Conservation (phyloP, 2,888 invertebrate genomes). For the Tanypteryx hageni region DNA sequence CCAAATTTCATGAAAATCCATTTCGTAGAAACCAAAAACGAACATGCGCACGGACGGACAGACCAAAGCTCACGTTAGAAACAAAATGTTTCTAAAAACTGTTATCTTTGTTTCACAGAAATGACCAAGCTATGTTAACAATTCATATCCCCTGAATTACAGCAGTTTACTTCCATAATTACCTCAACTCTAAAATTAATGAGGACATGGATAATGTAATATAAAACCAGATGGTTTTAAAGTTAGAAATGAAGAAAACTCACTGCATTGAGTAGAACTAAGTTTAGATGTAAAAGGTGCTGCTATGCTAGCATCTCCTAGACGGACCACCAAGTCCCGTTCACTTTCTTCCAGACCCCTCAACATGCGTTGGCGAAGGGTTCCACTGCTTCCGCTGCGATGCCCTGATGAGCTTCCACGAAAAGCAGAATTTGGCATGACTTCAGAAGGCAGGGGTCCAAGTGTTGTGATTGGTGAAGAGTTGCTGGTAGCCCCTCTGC, state of each 20-base stretch:
- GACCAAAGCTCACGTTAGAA: no score
- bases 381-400: conserved; percentile 23
- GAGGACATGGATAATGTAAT: background rate
- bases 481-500: background rate
- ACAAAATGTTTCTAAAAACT: no score
- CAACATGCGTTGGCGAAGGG: conserved; percentile 82
- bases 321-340: conserved; percentile 90
- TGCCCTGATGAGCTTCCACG: background rate
- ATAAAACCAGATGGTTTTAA: background rate
- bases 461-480: conserved; percentile 30
- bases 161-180: no score
- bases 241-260: conserved; percentile 74
- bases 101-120: no score
- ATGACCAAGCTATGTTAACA: no score
- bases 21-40: no score
- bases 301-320: conserved; percentile 99
- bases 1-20: no score
- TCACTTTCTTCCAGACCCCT: conserved; percentile 93
- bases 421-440: background rate
- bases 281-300: conserved; percentile 99
- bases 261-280: conserved; percentile 96
- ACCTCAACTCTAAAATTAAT: background rate
- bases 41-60: no score
- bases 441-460: conserved; percentile 31
- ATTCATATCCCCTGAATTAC: no score